Evolutionary conservation across 1,140 invertebrate genomes (phyloP).

Genomic region (Aphelenchoides avenae): DNA sequence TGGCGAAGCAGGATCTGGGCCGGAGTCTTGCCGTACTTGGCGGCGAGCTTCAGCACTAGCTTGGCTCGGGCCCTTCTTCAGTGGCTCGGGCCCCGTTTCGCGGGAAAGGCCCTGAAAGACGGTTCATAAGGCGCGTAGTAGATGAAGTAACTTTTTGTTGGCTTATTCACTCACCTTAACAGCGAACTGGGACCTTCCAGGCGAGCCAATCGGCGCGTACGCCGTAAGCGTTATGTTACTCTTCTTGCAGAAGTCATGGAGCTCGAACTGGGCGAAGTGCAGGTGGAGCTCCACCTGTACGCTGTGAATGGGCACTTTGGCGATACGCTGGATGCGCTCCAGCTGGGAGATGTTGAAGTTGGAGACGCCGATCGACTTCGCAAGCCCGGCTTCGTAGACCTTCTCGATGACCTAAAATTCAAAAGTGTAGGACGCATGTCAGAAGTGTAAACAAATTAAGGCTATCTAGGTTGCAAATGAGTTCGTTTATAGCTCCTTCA

Average conservation of each 20-base stretch:
- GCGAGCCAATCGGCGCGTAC: constrained; percentile 60
- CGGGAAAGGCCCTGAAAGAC: no score
- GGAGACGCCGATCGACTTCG: constrained; percentile 61
- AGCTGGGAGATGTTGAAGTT: constrained; percentile 60
- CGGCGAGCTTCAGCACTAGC: constrained; percentile 66
- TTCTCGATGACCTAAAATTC: no score
- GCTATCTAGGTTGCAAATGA: constrained; percentile 39
- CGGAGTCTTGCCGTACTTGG: constrained; percentile 65
- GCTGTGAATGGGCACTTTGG: constrained; percentile 50
- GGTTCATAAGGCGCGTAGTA: no score
- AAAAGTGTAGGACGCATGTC: no score
- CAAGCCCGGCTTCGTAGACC: no score
- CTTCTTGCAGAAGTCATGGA: constrained; percentile 49
- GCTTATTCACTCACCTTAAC: constrained; percentile 34
- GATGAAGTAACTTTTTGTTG: constrained; percentile 26
- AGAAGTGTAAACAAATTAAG: constrained; percentile 27
- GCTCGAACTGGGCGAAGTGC: constrained; percentile 38
- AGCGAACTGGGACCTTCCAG: constrained; percentile 50
- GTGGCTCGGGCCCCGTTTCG: constrained; percentile 37
- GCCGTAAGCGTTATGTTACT: constrained; percentile 58
- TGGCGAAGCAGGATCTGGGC: constrained; percentile 65
- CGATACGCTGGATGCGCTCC: constrained; percentile 42
- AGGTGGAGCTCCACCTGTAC: constrained; percentile 45
- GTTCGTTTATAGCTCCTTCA: constrained; percentile 25
- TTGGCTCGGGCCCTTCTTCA: constrained; percentile 66